Base-by-base conservation (phyloP, 2,113 vertebrate genomes). In the Ahaetulla prasina region DNA sequence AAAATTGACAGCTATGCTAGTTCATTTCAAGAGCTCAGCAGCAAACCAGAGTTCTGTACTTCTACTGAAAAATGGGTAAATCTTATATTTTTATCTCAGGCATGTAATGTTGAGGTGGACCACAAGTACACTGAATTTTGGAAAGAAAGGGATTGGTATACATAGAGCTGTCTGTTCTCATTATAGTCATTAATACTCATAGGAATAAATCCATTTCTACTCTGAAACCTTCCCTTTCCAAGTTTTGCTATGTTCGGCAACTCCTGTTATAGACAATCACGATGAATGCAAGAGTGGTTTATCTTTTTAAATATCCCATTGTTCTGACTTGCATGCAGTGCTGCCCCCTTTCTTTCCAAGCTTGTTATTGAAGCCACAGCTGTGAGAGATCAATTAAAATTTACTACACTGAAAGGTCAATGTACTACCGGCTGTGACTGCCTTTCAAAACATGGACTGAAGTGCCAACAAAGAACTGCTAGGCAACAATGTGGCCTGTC, bases 341-440 rank as follows among this genome's bases (percentile, higher is more conserved):
- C 43, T 86, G 45, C 57, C 85, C 84, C 18, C 25, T 93, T 12
- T 39, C 45, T 93, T 4, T 39, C 0, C 47, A 95, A 60, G 43
- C 35, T 63, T 89, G 91, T 89, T 95, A 68, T 43, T 90, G 92
- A 95, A 95, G 87, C 20, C 91, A 93, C 57, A 92, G 52, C 93
- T 39, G 94, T 94, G 95, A 93, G 91, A 94, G 94, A 94, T 95
- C 93, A 96, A 0, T 3, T 90, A 93, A 94, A 91, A 55, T 93
- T 53, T 57, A 89, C 89, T 93, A 55, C 39, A 92, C 89, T 95
- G 94, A 96, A 96, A 96, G 95, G 95, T 94, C 92, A 95, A 55
- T 88, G 6, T 8, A 35, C 25, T 54, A 91, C 88, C 89, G 86
- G 84, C 89, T 95, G 86, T 49, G 92, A 11, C 88, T 93, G 87